Percentiles rank a stretch among this genome's conserved stretches.
Conservation (phyloP, 2,113 vertebrate species). For the Salvelinus fontinalis region DNA sequence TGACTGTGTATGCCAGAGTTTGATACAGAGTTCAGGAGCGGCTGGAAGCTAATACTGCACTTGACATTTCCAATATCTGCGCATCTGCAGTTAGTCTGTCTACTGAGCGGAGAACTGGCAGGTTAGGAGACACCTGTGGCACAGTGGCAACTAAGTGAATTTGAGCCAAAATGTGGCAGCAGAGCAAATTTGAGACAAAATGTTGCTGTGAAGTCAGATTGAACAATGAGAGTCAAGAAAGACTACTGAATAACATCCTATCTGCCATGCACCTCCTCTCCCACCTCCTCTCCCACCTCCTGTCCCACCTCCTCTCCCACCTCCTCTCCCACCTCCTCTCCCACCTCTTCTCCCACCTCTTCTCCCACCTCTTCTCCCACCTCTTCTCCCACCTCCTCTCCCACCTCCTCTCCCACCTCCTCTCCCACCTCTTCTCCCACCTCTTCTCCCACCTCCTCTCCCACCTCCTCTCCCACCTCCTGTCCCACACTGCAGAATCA, state of each 20-base stretch:
- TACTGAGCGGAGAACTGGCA: background rate
- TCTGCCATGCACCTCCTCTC: too few species aligned
- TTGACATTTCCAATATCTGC: conserved; percentile 47
- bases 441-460: too few species aligned
- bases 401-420: too few species aligned
- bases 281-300: too few species aligned
- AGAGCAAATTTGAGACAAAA: background rate
- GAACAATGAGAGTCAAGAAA: background rate
- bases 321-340: too few species aligned
- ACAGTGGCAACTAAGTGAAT: background rate
- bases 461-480: too few species aligned
- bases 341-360: too few species aligned
- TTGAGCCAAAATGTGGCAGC: background rate
- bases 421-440: too few species aligned
- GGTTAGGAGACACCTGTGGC: background rate
- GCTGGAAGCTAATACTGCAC: conserved; percentile 19
- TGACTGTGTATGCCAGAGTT: conserved; percentile 52
- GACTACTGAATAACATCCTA: background rate
- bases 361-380: too few species aligned
- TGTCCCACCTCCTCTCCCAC: too few species aligned
- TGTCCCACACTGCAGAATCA: too few species aligned
- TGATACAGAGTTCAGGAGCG: conserved; percentile 34
- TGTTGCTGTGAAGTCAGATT: background rate
- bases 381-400: too few species aligned
- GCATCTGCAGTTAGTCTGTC: conserved; percentile 26